phyloP scores from a whole-genome alignment of 1,140 invertebrate species.

The Drosophila ironensis region DNA sequence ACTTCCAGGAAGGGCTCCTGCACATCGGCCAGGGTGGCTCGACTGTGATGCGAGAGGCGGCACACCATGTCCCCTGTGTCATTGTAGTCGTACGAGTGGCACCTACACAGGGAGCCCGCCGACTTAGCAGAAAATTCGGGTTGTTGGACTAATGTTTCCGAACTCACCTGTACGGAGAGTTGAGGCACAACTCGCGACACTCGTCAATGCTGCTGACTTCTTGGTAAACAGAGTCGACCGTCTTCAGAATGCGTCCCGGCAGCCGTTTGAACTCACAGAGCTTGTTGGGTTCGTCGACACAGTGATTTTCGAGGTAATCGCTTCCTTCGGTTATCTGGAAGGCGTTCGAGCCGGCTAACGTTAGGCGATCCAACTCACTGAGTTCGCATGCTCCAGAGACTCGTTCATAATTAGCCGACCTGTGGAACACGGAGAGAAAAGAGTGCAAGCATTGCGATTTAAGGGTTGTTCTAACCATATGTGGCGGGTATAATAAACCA shows the following conservation, averaged over 20 bases:
- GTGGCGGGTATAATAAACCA: too few relatives aligned
- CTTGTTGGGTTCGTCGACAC: constrained; percentile 93
- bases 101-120: too few relatives aligned
- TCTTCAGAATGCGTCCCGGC: constrained; percentile 93
- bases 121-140: too few relatives aligned
- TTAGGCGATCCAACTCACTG: constrained; percentile 94
- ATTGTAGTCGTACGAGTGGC: constrained; percentile 96
- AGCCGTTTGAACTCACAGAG: constrained; percentile 96
- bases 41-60: constrained; percentile 94
- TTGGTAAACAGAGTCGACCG: constrained; percentile 96
- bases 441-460: not conserved
- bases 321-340: constrained; percentile 88
- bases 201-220: constrained; percentile 93
- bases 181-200: constrained; percentile 93
- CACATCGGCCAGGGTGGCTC: constrained; percentile 93
- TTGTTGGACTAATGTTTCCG: not conserved
- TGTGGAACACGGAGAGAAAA: constrained; percentile 78
- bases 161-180: constrained; percentile 87
- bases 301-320: constrained; percentile 95
- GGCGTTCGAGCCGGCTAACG: constrained; percentile 89
- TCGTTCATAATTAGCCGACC: constrained; percentile 94
- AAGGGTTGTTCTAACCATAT: not conserved
- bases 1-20: constrained; percentile 95
- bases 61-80: constrained; percentile 96
- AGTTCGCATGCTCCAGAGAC: constrained; percentile 91